phyloP scores from a whole-genome alignment of 2,888 invertebrate genomes.

The Heliconius charithonia region DNA sequence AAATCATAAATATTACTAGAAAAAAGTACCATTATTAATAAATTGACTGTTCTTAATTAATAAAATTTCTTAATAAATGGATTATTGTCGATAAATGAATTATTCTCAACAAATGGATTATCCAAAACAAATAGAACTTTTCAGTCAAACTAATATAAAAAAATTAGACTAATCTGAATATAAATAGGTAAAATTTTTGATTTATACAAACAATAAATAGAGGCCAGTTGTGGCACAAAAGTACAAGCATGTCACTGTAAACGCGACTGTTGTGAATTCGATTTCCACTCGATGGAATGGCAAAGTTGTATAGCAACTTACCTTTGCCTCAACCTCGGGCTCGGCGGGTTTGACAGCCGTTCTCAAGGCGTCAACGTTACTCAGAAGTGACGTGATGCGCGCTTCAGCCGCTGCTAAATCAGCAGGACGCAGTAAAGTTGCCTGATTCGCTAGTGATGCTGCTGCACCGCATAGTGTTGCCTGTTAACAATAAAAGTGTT shows the following conservation, averaged over 20 bases:
- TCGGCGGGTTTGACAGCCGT: slow-evolving; percentile 83
- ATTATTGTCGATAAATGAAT: too few species aligned
- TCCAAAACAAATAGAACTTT: too few species aligned
- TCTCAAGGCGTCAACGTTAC: slow-evolving; percentile 89
- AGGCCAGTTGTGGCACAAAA: not conserved
- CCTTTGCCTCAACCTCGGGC: slow-evolving; percentile 87
- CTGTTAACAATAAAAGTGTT: slow-evolving; percentile 50
- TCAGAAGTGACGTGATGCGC: slow-evolving; percentile 88
- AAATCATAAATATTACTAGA: not conserved
- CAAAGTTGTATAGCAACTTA: slow-evolving; percentile 51
- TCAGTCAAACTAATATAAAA: too few species aligned
- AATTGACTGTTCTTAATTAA: too few species aligned
- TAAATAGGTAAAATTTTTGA: not conserved
- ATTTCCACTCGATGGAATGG: not conserved
- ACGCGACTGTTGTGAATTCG: not conserved
- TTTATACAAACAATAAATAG: not conserved
- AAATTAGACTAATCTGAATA: too few species aligned
- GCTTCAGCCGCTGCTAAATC: slow-evolving; percentile 94
- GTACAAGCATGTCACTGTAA: not conserved
- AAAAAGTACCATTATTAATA: too few species aligned
- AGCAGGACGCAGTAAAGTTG: slow-evolving; percentile 90
- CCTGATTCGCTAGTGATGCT: slow-evolving; percentile 90
- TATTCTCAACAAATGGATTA: too few species aligned
- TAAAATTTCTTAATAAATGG: too few species aligned
- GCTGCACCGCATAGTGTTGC: slow-evolving; percentile 86